phyloP scores from a whole-genome alignment of 37 sponge, comb jelly and placozoan species.

The Diacarnus erythraeanus region DNA sequence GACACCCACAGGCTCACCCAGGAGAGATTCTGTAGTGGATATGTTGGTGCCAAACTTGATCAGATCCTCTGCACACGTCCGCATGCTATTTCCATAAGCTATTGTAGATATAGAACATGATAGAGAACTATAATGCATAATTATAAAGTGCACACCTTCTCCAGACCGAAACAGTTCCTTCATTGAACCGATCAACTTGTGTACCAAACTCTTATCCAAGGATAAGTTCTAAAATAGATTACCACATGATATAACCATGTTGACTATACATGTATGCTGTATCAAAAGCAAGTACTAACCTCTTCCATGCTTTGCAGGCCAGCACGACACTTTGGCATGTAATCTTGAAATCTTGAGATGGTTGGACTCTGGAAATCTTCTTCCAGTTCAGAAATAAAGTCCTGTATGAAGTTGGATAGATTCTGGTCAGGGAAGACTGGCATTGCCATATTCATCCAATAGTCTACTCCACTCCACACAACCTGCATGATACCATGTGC shows the following conservation, averaged over 20 bases:
- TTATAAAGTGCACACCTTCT: slow-evolving; percentile 52
- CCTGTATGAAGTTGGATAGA: slow-evolving; percentile 31
- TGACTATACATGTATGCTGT: not conserved
- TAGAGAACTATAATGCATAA: too few species aligned
- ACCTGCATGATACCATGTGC: too few species aligned
- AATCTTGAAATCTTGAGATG: slow-evolving; percentile 63
- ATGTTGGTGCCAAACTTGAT: slow-evolving; percentile 66
- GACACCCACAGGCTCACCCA: slow-evolving; percentile 47
- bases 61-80: slow-evolving; percentile 48
- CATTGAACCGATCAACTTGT: slow-evolving; percentile 53
- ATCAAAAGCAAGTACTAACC: slow-evolving; percentile 21
- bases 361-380: slow-evolving; percentile 63
- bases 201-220: slow-evolving; percentile 64
- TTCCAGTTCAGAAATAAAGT: slow-evolving; percentile 66
- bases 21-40: slow-evolving; percentile 43
- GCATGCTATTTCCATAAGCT: slow-evolving; percentile 47
- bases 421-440: slow-evolving; percentile 6
- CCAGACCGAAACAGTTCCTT: slow-evolving; percentile 55
- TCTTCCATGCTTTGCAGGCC: slow-evolving; percentile 67
- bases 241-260: not conserved
- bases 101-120: not conserved
- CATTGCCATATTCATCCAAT: slow-evolving; percentile 4
- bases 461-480: too few species aligned
- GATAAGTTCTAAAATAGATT: slow-evolving; percentile 43
- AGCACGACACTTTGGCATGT: slow-evolving; percentile 60